phyloP scores from a whole-genome alignment of 2,888 invertebrate genomes.

The Microctonus brassicae region DNA sequence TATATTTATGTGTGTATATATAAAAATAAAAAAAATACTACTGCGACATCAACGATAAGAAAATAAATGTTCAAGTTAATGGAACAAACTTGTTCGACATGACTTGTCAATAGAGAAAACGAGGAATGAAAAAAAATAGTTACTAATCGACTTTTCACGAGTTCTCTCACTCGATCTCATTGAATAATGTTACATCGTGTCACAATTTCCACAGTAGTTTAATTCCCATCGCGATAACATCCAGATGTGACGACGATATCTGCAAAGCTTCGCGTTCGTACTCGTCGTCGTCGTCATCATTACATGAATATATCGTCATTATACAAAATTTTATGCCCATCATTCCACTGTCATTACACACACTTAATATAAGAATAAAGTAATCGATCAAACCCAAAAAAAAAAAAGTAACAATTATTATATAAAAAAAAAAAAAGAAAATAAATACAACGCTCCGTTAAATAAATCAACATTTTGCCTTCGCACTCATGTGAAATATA shows the following conservation, averaged over 20 bases:
- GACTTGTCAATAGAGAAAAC: slow-evolving; percentile 16
- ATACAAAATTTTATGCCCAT: too few species aligned
- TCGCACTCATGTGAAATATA: slow-evolving; percentile 21
- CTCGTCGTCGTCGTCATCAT: neutral
- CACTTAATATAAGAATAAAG: too few species aligned
- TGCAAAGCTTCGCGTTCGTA: neutral
- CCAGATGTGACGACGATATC: neutral
- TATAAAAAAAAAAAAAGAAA: slow-evolving; percentile 5
- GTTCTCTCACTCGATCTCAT: neutral
- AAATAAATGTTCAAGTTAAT: slow-evolving; percentile 2
- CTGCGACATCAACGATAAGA: neutral
- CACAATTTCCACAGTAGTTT: slow-evolving; percentile 1
- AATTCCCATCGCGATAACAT: neutral
- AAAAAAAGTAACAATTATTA: neutral
- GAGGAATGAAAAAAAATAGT: neutral
- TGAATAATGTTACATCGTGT: neutral
- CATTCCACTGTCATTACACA: neutral
- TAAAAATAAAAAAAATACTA: neutral
- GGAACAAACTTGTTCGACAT: slow-evolving; percentile 9
- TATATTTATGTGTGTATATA: neutral
- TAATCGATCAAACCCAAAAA: neutral
- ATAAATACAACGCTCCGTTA: neutral
- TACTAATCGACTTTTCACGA: slow-evolving; percentile 8
- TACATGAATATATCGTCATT: too few species aligned
- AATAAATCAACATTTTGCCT: neutral